Base-by-base conservation (phyloP, 2,797 vertebrate genomes). In the Sebastes baramenuke region DNA sequence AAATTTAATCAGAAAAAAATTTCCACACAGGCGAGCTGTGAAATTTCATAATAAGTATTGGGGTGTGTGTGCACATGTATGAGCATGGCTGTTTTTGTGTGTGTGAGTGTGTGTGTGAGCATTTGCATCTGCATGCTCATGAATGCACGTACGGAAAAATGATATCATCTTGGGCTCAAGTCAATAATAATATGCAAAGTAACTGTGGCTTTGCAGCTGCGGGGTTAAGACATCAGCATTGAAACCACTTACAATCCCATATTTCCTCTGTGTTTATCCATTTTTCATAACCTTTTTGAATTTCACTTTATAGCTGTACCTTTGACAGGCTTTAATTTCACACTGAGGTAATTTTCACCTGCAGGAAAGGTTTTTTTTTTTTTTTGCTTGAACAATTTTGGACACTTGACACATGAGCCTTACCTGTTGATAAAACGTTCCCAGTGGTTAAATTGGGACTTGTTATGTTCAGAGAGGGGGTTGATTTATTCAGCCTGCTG, bases 1-100 rank as follows among this genome's bases (percentile, higher is more conserved):
- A 87, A 92, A 92, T 91, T 89, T 88, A 90, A 94, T 94, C 83
- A 88, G 61, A 69, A 82, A 72, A 62, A 82, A 86, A 82, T 90
- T 89, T 91, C 76, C 87, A 88, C 88, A 88, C 80, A 89, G 80
- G 29, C 56, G 32, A 88, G 75, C 88, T 86, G 88, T 90, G 83
- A 90, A 82, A 87, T 87, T 79, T 81, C 70, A 79, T 88, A 87
- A 83, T 85, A 87, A 79, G 32, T 77, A 77, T 83, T 49, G 32
- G 60, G 68, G 13, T 80, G 76, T 72, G 80, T 64, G 34, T 54
- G 64, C 72, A 49, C 64, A n/a, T 58, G 36, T 64, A 56, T 36
- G 20, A 70, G 9, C 67, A 32, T 30, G 22, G 62, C 46, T 65
- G 58, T 59, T 62, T 77, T 58, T 77, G 75, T 69, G 54, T 64